Conservation (phyloP, 2,888 invertebrate species). For the Acrocera orbiculus region DNA sequence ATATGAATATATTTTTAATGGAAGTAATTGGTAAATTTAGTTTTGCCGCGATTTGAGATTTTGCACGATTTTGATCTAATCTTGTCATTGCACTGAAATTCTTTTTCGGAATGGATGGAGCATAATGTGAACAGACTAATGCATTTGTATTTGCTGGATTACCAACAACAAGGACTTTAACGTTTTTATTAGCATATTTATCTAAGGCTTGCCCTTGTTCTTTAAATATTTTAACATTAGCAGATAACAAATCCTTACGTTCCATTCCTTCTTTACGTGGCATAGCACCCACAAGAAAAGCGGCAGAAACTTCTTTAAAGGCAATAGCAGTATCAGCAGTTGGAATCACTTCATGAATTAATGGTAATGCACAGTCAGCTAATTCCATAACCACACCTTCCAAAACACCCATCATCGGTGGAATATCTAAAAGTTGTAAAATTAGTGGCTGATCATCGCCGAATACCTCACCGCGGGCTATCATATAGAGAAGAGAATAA, state of each 20-base stretch:
- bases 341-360: slow-evolving; percentile 66
- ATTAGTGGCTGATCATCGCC: slow-evolving; percentile 73
- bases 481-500: slow-evolving; percentile 85
- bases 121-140: slow-evolving; percentile 84
- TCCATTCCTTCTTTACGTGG: slow-evolving; percentile 97
- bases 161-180: slow-evolving; percentile 92
- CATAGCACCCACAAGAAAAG: slow-evolving; percentile 96
- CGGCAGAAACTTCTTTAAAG: slow-evolving; percentile 91
- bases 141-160: slow-evolving; percentile 99
- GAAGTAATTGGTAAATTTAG: slow-evolving; percentile 49
- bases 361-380: slow-evolving; percentile 83
- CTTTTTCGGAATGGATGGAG: slow-evolving; percentile 85
- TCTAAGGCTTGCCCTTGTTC: slow-evolving; percentile 90
- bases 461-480: slow-evolving; percentile 92
- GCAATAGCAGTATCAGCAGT: slow-evolving; percentile 78
- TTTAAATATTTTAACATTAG: slow-evolving; percentile 97
- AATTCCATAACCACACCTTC: slow-evolving; percentile 97
- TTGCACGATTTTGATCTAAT: slow-evolving; percentile 94
- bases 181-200: slow-evolving; percentile 73
- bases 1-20: slow-evolving; percentile 85
- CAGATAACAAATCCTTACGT: slow-evolving; percentile 88
- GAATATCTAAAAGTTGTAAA: slow-evolving; percentile 85
- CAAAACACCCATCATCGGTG: slow-evolving; percentile 90
- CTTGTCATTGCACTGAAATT: slow-evolving; percentile 98
- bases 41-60: slow-evolving; percentile 67